A percentile compares a stretch with the other conserved stretches of the same genome.
Conservation (phyloP, 2,797 vertebrate genomes). For the Podarcis lilfordi region DNA sequence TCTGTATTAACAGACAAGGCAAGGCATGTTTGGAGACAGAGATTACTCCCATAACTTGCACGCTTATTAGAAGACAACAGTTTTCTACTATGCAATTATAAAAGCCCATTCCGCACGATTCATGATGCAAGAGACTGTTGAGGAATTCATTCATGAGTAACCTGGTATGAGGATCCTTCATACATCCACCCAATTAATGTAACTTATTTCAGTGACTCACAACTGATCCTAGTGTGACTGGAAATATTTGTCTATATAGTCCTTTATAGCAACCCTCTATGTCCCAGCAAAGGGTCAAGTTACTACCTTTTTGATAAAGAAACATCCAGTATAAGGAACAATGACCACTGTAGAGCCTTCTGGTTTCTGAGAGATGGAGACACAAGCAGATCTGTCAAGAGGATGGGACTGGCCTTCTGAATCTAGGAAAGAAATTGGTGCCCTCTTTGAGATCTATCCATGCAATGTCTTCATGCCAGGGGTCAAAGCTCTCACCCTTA, state of each 20-base stretch:
- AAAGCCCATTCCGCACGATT: neutral
- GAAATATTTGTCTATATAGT: neutral
- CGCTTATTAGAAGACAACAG: neutral
- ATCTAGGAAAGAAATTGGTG: neutral
- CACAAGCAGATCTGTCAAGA: neutral
- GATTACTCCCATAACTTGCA: neutral
- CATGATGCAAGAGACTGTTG: neutral
- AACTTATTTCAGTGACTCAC: neutral
- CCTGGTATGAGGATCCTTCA: neutral
- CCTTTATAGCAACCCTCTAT: neutral
- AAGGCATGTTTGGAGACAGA: neutral
- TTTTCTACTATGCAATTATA: neutral
- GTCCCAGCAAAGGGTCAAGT: neutral
- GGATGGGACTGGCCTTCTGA: neutral
- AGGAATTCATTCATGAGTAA: neutral
- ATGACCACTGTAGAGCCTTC: neutral
- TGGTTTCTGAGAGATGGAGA: neutral
- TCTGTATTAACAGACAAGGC: neutral
- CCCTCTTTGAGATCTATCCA: neutral
- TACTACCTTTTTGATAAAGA: constrained; percentile 24
- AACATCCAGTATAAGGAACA: neutral
- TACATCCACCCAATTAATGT: neutral
- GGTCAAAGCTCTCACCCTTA: neutral
- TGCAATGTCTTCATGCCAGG: neutral
- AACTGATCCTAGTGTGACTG: neutral